Conservation (phyloP, 2,797 vertebrate species). For the Clarias fuscus region DNA sequence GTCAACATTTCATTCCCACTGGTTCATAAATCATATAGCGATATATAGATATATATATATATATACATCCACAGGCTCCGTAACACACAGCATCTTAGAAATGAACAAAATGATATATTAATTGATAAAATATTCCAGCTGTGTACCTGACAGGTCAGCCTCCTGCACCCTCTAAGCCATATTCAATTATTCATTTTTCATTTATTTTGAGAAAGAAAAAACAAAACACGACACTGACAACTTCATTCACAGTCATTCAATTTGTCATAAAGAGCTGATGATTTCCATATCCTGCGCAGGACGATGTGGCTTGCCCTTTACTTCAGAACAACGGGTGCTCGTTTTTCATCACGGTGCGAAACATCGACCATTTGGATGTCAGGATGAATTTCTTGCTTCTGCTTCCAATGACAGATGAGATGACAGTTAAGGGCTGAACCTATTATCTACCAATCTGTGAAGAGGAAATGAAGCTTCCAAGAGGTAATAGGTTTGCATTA, state of each 20-base stretch:
- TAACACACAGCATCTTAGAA: neutral
- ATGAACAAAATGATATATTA: neutral
- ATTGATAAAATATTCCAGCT: neutral
- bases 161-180: neutral
- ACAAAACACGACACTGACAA: slow-evolving; percentile 22
- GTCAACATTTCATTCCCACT: neutral
- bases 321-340: slow-evolving; percentile 20
- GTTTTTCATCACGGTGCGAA: slow-evolving; percentile 19
- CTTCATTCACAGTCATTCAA: slow-evolving; percentile 22
- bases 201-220: neutral
- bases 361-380: slow-evolving; percentile 20
- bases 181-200: slow-evolving; percentile 27
- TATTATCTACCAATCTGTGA: slow-evolving; percentile 44
- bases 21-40: neutral
- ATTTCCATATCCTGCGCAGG: slow-evolving; percentile 18
- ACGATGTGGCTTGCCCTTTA: slow-evolving; percentile 20
- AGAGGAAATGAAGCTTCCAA: slow-evolving; percentile 46
- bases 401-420: slow-evolving; percentile 17
- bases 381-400: slow-evolving; percentile 31
- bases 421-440: slow-evolving; percentile 38
- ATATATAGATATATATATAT: too few species aligned
- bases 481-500: slow-evolving; percentile 35
- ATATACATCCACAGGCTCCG: neutral
- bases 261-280: slow-evolving; percentile 22
- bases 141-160: neutral